These are phyloP conservation scores for Bambusicola thoracicus DNA, from an alignment of 2,113 vertebrate species.

Conservation along the genomic window DNA sequence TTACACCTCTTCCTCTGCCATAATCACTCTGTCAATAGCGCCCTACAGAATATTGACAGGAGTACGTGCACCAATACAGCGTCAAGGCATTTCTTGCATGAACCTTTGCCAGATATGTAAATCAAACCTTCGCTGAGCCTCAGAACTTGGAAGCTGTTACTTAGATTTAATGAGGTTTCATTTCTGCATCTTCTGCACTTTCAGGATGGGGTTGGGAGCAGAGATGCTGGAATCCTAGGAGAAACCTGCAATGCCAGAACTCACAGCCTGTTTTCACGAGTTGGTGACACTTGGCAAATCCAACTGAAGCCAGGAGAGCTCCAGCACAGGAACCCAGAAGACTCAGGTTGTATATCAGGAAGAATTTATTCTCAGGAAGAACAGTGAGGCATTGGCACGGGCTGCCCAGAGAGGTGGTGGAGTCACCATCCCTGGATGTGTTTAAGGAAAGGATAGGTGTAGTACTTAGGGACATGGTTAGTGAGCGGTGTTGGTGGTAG, in stretches of 20 bases:
- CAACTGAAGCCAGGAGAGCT: not conserved
- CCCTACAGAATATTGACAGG: constrained; percentile 54
- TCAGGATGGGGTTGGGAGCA: not conserved
- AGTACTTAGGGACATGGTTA: too few species aligned
- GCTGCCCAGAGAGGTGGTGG: too few species aligned
- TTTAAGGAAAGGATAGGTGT: too few species aligned
- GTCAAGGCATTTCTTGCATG: constrained; percentile 7
- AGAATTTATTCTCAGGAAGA: too few species aligned
- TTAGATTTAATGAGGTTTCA: constrained; percentile 46
- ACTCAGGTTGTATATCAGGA: too few species aligned
- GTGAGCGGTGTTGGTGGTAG: too few species aligned
- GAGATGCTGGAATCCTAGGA: constrained; percentile 36
- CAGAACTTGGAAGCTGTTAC: constrained; percentile 8
- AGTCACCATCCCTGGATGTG: too few species aligned
- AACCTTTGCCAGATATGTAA: constrained; percentile 48
- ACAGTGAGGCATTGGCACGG: too few species aligned
- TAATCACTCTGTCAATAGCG: constrained; percentile 9
- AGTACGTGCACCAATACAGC: constrained; percentile 32
- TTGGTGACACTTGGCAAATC: not conserved
- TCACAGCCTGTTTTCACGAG: constrained; percentile 35
- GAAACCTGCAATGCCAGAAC: not conserved
- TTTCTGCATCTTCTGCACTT: not conserved
- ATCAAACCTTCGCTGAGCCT: constrained; percentile 48
- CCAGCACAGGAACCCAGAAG: not conserved
- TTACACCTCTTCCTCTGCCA: not conserved